Base-by-base conservation (phyloP, 1,140 invertebrate species). In the Diorhabda elongata region DNA sequence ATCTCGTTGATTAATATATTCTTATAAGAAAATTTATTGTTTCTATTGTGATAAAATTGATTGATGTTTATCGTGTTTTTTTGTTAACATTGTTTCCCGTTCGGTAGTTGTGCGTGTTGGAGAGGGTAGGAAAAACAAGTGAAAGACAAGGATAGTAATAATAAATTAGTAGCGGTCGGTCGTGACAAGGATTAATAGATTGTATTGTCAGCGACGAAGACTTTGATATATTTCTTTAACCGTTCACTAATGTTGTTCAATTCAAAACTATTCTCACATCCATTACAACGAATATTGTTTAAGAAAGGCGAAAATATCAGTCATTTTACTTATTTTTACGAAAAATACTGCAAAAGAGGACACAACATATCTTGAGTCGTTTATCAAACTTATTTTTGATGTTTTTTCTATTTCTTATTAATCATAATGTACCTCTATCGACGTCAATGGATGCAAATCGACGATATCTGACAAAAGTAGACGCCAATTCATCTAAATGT, bases 151-250 rank as follows among this genome's bases (percentile, higher is more conserved):
- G 67, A 70, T 63, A 60, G 66, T 70, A 70, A 76, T 78, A 78
- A 79, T 79, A 79, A 78, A 79, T 79, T 78, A 77, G 75, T 73
- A 72, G 71, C 66, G 74, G 76, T 73, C 73, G 67, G 42, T 70
- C 75, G 69, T 78, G 78, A 79, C 78, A 77, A 74, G 75, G 78
- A 79, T 78, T 79, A 79, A 79, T 79, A 75, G 78, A 77, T 77
- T 76, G 77, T 75, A 77, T 77, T 79, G 78, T 79, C 77, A 78
- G 74, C 70, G 69, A 62, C 69, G 71, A 76, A 74, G 78, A 79
- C 78, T 78, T 78, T 79, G 78, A 79, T 79, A 77, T 78, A 79
- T 79, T 76, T 26, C 73, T 69, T 72, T 64, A 9, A 69, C 72
- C 70, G 71, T 76, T 73, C 72, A 72, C 74, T 76, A 75, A 76